Percentiles rank a stretch among this genome's conserved stretches.
Evolutionary conservation across 2,888 invertebrate genomes (phyloP).

Genomic region (Caenorhabditis zanzibari): DNA sequence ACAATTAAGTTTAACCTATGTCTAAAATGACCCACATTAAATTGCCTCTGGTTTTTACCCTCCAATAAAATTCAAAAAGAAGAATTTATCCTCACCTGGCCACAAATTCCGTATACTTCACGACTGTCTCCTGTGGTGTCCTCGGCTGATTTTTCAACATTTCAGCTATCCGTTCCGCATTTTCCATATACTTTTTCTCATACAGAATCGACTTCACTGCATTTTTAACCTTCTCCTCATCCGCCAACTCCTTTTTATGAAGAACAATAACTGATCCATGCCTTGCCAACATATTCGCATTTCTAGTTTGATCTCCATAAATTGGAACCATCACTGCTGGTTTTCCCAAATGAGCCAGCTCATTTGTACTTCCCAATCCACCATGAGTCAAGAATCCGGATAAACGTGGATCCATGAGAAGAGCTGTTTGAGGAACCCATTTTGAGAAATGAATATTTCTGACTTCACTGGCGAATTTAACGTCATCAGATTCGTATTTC

Average conservation of each 20-base stretch:
- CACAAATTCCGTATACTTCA: constrained; percentile 56
- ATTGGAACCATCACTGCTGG: constrained; percentile 66
- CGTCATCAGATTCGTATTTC: constrained; percentile 61
- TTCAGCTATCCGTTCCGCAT: constrained; percentile 27
- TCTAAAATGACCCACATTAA: no score
- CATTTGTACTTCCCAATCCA: constrained; percentile 62
- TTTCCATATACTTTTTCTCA: constrained; percentile 25
- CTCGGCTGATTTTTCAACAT: constrained; percentile 49
- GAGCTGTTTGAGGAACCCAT: constrained; percentile 61
- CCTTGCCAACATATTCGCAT: constrained; percentile 64
- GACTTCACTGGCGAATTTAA: constrained; percentile 23
- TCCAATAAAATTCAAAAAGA: background rate
- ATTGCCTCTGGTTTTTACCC: no score
- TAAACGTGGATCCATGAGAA: constrained; percentile 49
- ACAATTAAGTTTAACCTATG: no score
- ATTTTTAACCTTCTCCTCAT: constrained; percentile 23
- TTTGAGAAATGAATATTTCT: constrained; percentile 50
- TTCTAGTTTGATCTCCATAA: constrained; percentile 64
- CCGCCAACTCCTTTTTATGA: constrained; percentile 46
- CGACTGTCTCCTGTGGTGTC: constrained; percentile 35
- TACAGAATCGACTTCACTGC: constrained; percentile 36
- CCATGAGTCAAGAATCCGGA: constrained; percentile 63
- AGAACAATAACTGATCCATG: constrained; percentile 50
- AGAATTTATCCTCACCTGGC: constrained; percentile 12
- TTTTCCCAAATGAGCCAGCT: constrained; percentile 56